These are phyloP conservation scores for Tarsius wallacei DNA, from an alignment of 2,797 vertebrate genomes.

Conservation along the genomic window DNA sequence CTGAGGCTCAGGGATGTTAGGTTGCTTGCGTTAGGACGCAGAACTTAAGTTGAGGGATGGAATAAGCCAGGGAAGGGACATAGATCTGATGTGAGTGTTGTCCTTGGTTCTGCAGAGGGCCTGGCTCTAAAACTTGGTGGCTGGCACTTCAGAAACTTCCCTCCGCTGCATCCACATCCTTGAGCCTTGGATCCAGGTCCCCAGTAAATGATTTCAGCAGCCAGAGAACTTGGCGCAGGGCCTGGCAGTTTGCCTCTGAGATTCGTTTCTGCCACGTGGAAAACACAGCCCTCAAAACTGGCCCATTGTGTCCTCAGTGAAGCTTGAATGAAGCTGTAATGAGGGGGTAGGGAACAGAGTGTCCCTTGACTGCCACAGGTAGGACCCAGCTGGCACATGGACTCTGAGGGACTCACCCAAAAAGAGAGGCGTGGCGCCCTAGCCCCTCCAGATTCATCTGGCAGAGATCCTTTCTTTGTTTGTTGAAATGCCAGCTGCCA, in stretches of 20 bases:
- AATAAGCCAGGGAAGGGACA: background rate
- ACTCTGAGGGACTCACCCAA: background rate
- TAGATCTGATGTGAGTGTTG: background rate
- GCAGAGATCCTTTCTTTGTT: background rate
- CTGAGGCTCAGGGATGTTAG: background rate
- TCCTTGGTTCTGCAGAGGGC: background rate
- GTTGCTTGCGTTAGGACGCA: background rate
- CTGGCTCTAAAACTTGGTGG: background rate
- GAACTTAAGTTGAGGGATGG: background rate
- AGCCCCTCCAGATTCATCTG: background rate
- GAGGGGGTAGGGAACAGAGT: background rate
- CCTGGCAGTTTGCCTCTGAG: background rate
- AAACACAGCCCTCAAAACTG: background rate
- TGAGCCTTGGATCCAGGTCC: background rate
- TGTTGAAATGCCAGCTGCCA: background rate
- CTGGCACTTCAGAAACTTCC: background rate
- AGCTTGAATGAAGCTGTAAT: background rate
- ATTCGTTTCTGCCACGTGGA: background rate
- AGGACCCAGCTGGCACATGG: background rate
- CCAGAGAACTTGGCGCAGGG: background rate
- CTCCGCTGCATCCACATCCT: no score
- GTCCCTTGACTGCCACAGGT: fast-evolving
- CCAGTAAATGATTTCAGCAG: background rate
- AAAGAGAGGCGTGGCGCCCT: background rate
- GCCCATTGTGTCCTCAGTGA: background rate